These are phyloP conservation scores for Synodontis membranacea DNA, from an alignment of 2,113 vertebrate species.

Conservation along the genomic window DNA sequence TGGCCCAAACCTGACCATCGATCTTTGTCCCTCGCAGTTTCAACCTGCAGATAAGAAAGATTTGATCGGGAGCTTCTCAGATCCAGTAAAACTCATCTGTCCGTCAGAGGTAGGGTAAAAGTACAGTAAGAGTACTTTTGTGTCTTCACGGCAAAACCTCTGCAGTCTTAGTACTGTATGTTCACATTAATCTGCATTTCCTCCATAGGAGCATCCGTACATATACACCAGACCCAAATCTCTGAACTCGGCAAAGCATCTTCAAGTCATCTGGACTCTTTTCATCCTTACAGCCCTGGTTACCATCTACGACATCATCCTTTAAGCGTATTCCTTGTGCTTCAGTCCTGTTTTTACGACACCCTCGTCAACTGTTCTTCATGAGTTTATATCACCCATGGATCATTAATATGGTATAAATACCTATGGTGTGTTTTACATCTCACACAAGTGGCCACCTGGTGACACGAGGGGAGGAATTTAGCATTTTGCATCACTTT, in stretches of 20 bases:
- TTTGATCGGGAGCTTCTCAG: constrained; percentile 50
- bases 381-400: neutral
- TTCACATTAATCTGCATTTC: neutral
- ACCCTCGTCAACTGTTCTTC: neutral
- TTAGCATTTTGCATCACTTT: neutral
- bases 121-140: neutral
- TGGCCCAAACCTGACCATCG: neutral
- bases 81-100: constrained; percentile 63
- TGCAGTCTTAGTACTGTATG: neutral
- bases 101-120: constrained; percentile 57
- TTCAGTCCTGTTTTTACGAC: neutral
- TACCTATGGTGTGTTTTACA: neutral
- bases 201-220: constrained; percentile 57
- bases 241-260: neutral
- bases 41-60: constrained; percentile 63
- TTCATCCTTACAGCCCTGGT: neutral
- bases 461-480: neutral
- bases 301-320: neutral
- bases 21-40: constrained; percentile 54
- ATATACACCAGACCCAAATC: constrained; percentile 54
- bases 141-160: neutral
- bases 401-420: neutral
- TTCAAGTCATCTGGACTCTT: constrained; percentile 21
- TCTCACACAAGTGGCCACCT: neutral
- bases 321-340: neutral